Evolutionary conservation across 2,113 vertebrate genomes (phyloP).

Genomic region (Coryphaenoides rupestris): DNA sequence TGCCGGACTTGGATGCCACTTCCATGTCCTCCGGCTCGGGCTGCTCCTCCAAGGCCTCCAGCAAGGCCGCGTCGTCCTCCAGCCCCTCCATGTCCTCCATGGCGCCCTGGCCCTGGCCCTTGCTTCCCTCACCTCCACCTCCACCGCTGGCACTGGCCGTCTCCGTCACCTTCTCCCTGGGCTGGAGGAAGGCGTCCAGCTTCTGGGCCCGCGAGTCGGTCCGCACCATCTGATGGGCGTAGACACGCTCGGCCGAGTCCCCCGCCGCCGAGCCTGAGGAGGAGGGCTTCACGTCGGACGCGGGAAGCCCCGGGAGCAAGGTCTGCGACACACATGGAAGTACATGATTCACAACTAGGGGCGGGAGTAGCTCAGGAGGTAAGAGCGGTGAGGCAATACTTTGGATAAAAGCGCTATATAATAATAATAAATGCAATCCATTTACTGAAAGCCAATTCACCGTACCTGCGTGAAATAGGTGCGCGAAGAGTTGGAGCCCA

Average conservation of each 20-base stretch:
- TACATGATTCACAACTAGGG: too few relatives aligned
- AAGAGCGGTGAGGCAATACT: too few relatives aligned
- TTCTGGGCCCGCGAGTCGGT: slow-evolving; percentile 92
- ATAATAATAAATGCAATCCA: too few relatives aligned
- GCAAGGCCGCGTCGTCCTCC: slow-evolving; percentile 55
- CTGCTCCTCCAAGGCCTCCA: slow-evolving; percentile 28
- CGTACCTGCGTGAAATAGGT: slow-evolving; percentile 96
- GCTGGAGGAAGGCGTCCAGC: slow-evolving; percentile 89
- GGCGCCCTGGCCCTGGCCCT: background rate
- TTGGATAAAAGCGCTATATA: too few relatives aligned
- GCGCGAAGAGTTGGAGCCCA: slow-evolving; percentile 91
- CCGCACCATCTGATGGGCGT: slow-evolving; percentile 89
- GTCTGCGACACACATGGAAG: slow-evolving; percentile 77
- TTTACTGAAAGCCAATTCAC: too few relatives aligned
- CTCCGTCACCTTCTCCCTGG: slow-evolving; percentile 49
- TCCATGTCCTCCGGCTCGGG: slow-evolving; percentile 26
- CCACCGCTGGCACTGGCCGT: slow-evolving; percentile 19
- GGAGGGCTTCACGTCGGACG: slow-evolving; percentile 71
- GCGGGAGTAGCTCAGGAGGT: too few relatives aligned
- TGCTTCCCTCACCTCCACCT: too few relatives aligned
- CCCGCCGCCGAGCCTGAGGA: slow-evolving; percentile 26
- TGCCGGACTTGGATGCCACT: background rate
- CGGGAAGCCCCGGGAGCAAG: slow-evolving; percentile 80
- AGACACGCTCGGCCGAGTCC: slow-evolving; percentile 76
- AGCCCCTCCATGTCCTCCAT: slow-evolving; percentile 57